Base-by-base conservation (phyloP, 2,797 vertebrate genomes). In the Cuniculus paca region DNA sequence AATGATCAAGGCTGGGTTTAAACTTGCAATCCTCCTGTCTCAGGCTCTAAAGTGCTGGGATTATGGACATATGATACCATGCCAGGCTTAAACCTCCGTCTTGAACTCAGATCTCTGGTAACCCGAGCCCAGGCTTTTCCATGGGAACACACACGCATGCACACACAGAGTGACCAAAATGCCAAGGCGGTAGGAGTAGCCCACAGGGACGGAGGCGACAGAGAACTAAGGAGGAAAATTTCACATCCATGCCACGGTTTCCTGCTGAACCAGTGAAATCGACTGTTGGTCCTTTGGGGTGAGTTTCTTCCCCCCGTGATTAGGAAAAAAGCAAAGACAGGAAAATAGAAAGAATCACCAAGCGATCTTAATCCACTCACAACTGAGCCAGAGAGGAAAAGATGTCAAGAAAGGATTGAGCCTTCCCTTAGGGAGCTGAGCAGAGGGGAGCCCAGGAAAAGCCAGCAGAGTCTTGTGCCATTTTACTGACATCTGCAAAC, bases 401-500 rank as follows among this genome's bases (percentile, higher is more conserved):
- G 9, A 20, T 24, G 1, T 5, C 34, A 65, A 77, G 72, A 63
- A 58, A 48, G 13, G 8, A 20, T 13, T 56, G 58, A 0, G 0
- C 24, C 45, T 83, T 50, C 16, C 26, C 28, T 39, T n/a, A 1
- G 20, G 58, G 63, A 68, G 54, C 54, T 52, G 39, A 74, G 19
- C 9, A 65, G 75, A 79, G 36, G 52, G 42, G 48, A 50, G 63
- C 54, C 39, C 6, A 48, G 72, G 68, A 75, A n/a, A 92, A 48
- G 77, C 12, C 87, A 74, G 31, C 60, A 28, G 54, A 19, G 72
- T 34, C 85, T 88, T 70, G 1, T 24, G 78, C 74, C 81, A 6
- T 93, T 94, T 94, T 89, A 88, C 77, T 95, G 94, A 95, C 75
- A 83, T 91, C 75, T 50, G 83, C 86, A 88, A 95, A 90, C 12